A percentile compares a stretch with the other conserved stretches of the same genome.
Evolutionary conservation across 2,888 invertebrate species (phyloP).

Genomic region (Morpho deidamia): DNA sequence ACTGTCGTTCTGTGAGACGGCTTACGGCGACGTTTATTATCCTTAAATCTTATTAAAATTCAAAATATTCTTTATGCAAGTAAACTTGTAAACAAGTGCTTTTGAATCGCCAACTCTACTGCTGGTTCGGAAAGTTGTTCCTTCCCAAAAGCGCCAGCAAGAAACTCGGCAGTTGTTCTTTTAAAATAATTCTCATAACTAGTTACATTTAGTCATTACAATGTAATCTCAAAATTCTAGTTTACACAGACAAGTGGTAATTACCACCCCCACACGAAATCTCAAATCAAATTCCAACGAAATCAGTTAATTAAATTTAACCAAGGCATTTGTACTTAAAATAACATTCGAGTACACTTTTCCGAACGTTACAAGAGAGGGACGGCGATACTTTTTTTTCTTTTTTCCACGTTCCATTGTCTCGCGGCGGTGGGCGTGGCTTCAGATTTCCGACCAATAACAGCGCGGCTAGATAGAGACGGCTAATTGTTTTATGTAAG

Average conservation of each 20-base stretch:
- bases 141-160: no score
- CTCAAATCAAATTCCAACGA: conserved; percentile 4
- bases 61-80: no score
- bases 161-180: no score
- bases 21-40: no score
- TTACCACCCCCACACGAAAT: background rate
- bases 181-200: no score
- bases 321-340: conserved; percentile 44
- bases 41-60: no score
- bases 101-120: no score
- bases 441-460: conserved; percentile 50
- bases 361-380: conserved; percentile 19
- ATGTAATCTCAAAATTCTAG: no score
- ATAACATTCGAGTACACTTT: conserved; percentile 30
- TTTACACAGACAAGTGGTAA: background rate
- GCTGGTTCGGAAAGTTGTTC: no score
- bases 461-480: conserved; percentile 34
- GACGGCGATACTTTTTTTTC: conserved; percentile 24
- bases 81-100: no score
- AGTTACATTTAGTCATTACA: no score
- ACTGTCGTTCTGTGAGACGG: no score
- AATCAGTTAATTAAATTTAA: conserved; percentile 34
- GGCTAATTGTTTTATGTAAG: conserved; percentile 25
- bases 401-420: conserved; percentile 41
- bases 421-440: conserved; percentile 46